Percentiles rank a stretch among this genome's conserved stretches.
Conservation (phyloP, 2,888 invertebrate genomes). For the Osmoderma eremita region DNA sequence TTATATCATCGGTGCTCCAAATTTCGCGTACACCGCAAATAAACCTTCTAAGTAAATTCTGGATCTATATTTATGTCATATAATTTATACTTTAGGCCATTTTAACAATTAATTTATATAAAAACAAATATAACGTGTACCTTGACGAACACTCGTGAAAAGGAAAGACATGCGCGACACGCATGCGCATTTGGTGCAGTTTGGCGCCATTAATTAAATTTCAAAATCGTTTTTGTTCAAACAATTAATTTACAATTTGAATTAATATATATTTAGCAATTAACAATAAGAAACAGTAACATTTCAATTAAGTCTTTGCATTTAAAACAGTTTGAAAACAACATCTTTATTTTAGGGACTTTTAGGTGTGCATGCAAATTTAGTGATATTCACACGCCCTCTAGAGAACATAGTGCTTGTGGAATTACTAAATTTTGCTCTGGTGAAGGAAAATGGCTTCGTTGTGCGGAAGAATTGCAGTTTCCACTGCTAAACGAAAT, state of each 20-base stretch:
- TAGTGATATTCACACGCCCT: conserved; percentile 15
- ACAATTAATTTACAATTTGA: neutral
- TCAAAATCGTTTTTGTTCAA: neutral
- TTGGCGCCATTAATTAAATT: neutral
- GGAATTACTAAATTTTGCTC: conserved; percentile 17
- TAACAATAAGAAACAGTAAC: too few relatives aligned
- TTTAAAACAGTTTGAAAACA: neutral
- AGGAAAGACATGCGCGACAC: conserved; percentile 51
- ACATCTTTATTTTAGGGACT: conserved; percentile 16
- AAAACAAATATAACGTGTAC: conserved; percentile 59
- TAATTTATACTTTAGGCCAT: conserved; percentile 28
- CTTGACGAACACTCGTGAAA: conserved; percentile 57
- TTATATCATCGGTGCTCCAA: conserved; percentile 41
- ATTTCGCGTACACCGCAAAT: conserved; percentile 13
- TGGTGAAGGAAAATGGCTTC: conserved; percentile 73
- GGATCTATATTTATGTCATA: conserved; percentile 24
- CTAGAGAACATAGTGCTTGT: conserved; percentile 14
- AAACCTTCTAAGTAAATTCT: conserved; percentile 3
- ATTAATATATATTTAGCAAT: too few relatives aligned
- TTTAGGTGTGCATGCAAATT: neutral
- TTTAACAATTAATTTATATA: conserved; percentile 37
- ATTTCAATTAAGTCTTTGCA: too few relatives aligned
- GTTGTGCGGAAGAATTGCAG: conserved; percentile 76
- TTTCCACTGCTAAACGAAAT: conserved; percentile 73
- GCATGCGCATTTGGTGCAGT: conserved; percentile 41